phyloP scores from a whole-genome alignment of 2,888 invertebrate species.

The Melanostoma mellinum region DNA sequence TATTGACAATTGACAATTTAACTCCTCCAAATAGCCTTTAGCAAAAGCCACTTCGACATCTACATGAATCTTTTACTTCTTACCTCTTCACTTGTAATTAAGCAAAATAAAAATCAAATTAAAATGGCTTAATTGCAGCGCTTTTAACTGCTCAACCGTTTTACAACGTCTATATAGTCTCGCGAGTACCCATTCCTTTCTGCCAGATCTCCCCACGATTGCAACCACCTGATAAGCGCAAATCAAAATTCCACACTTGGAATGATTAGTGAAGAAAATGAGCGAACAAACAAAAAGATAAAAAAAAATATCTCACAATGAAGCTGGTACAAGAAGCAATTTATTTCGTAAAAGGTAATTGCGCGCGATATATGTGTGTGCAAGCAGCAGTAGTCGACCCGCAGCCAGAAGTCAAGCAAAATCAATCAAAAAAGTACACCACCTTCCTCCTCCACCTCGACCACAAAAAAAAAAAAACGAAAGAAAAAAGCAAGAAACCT shows the following conservation, averaged over 20 bases:
- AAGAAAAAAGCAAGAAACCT: constrained; percentile 26
- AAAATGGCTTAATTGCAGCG: constrained; percentile 58
- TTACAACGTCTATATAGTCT: constrained; percentile 6
- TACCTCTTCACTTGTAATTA: constrained; percentile 31
- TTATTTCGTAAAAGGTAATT: constrained; percentile 59
- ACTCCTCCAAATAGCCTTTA: constrained; percentile 15
- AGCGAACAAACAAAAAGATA: constrained; percentile 20
- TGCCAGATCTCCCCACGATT: constrained; percentile 35
- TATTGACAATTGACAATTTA: constrained; percentile 29
- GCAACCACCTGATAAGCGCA: constrained; percentile 60
- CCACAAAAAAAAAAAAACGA: background rate
- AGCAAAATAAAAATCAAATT: constrained; percentile 58
- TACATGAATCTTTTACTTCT: background rate
- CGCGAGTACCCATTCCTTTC: constrained; percentile 19
- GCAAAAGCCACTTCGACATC: background rate
- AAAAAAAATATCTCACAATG: constrained; percentile 41
- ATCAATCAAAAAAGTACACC: constrained; percentile 65
- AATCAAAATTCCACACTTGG: constrained; percentile 65
- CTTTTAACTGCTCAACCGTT: constrained; percentile 7
- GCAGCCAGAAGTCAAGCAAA: constrained; percentile 70
- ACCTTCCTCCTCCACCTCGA: constrained; percentile 19
- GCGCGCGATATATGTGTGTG: constrained; percentile 27
- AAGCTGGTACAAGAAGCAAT: constrained; percentile 40
- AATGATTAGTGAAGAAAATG: constrained; percentile 55
- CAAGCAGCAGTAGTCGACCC: constrained; percentile 43